Conservation (phyloP, 2,888 invertebrate genomes). For the Tryphoninae sp. region DNA sequence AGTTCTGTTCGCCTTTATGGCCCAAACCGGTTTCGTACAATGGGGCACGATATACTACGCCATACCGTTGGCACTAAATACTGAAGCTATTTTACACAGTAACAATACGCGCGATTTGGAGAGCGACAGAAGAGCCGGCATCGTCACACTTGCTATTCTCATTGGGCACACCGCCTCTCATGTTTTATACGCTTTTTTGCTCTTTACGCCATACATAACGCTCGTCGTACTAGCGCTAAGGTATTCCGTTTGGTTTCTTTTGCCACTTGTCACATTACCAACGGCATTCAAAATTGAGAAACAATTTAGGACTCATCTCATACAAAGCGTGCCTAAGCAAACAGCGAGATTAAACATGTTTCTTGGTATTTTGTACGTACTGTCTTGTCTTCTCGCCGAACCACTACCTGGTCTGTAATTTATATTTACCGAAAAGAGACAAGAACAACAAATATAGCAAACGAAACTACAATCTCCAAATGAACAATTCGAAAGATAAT, state of each 20-base stretch:
- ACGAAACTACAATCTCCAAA: neutral
- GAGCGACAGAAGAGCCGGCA: constrained; percentile 93
- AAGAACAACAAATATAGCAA: constrained; percentile 13
- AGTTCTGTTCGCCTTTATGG: constrained; percentile 95
- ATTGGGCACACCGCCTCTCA: constrained; percentile 96
- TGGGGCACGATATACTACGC: constrained; percentile 96
- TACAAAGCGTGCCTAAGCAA: constrained; percentile 92
- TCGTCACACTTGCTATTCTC: constrained; percentile 96
- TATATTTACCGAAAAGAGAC: constrained; percentile 11
- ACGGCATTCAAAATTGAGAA: constrained; percentile 95
- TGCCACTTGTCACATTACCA: constrained; percentile 93
- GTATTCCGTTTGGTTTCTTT: constrained; percentile 93
- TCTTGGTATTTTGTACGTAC: constrained; percentile 94
- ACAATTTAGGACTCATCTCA: constrained; percentile 90
- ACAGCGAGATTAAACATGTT: constrained; percentile 95
- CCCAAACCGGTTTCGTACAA: constrained; percentile 95
- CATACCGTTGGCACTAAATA: constrained; percentile 95
- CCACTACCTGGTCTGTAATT: constrained; percentile 77
- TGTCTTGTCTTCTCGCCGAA: constrained; percentile 85
- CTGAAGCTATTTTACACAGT: constrained; percentile 96
- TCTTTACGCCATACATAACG: constrained; percentile 95
- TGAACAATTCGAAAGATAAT: constrained; percentile 14
- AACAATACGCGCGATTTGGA: constrained; percentile 97
- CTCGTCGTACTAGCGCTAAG: constrained; percentile 93
- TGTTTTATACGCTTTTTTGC: constrained; percentile 92